phyloP scores from a whole-genome alignment of 23 tunicate species.

The Trididemnum miniatum region DNA sequence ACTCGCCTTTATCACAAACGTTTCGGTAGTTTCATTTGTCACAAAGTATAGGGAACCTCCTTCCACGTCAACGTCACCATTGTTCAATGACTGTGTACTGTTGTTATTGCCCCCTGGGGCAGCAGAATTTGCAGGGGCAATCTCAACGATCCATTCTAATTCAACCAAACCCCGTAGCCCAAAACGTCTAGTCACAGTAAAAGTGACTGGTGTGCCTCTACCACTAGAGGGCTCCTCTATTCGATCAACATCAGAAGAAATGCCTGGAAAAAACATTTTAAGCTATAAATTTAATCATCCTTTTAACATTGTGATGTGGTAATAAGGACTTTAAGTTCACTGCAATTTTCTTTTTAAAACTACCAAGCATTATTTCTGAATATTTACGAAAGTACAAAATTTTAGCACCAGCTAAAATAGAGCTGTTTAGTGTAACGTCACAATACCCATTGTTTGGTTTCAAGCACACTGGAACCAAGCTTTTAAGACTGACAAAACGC shows the following conservation, averaged over 20 bases:
- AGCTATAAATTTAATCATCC: no score
- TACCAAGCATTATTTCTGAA: no score
- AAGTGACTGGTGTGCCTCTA: constrained; percentile 36
- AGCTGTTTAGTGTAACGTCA: no score
- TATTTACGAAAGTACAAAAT: no score
- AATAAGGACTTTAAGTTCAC: no score
- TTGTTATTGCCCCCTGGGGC: constrained; percentile 5
- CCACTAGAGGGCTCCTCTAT: constrained; percentile 71
- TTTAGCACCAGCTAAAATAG: no score
- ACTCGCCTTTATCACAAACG: constrained; percentile 64
- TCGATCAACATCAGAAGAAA: constrained; percentile 34
- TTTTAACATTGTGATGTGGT: no score
- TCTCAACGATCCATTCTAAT: constrained; percentile 37
- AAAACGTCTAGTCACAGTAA: constrained; percentile 55
- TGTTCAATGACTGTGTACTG: neutral
- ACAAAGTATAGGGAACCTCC: constrained; percentile 54
- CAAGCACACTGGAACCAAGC: no score
- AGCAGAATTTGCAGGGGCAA: constrained; percentile 39
- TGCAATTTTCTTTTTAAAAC: no score
- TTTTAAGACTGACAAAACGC: no score
- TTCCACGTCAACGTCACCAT: constrained; percentile 58
- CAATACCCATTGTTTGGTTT: no score
- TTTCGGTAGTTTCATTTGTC: constrained; percentile 31
- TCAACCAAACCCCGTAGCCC: constrained; percentile 63
- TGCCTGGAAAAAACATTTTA: constrained; percentile 33